phyloP scores from a whole-genome alignment of 2,113 vertebrate species.

The Pachyramphus minor region DNA sequence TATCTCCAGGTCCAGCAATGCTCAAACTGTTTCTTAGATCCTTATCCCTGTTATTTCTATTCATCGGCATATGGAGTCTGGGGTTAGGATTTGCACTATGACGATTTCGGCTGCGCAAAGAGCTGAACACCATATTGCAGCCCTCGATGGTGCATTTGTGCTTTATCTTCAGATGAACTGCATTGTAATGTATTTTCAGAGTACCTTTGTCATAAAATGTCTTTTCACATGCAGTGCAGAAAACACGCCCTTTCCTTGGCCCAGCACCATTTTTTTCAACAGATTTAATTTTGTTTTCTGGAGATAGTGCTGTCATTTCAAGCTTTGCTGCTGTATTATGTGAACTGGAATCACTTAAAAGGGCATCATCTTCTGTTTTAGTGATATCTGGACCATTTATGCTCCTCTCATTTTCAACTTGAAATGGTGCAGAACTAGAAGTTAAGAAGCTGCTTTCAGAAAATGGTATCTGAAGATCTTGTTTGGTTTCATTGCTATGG shows the following conservation, averaged over 20 bases:
- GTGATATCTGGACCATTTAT: constrained; percentile 68
- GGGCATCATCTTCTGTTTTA: constrained; percentile 84
- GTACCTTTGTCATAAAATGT: constrained; percentile 99
- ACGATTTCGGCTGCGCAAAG: constrained; percentile 92
- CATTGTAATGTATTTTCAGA: constrained; percentile 98
- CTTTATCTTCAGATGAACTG: constrained; percentile 98
- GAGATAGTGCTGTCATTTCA: constrained; percentile 82
- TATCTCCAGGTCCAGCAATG: constrained; percentile 72
- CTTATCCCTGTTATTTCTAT: constrained; percentile 93
- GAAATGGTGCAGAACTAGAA: constrained; percentile 75
- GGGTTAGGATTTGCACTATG: constrained; percentile 98
- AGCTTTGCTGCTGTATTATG: constrained; percentile 80
- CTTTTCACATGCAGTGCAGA: constrained; percentile 95
- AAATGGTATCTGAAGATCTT: constrained; percentile 68
- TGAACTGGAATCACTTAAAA: constrained; percentile 82
- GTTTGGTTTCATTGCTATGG: constrained; percentile 67
- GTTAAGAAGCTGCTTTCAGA: constrained; percentile 74
- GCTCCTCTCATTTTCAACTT: constrained; percentile 74
- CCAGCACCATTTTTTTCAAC: constrained; percentile 77
- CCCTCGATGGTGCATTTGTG: constrained; percentile 96
- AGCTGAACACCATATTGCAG: constrained; percentile 99
- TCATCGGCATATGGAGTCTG: constrained; percentile 97
- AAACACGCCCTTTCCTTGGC: constrained; percentile 91
- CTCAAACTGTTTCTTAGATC: constrained; percentile 82
- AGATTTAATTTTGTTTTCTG: constrained; percentile 79